Evolutionary conservation across 2,797 vertebrate species (phyloP).

Genomic region (Trachurus trachurus): DNA sequence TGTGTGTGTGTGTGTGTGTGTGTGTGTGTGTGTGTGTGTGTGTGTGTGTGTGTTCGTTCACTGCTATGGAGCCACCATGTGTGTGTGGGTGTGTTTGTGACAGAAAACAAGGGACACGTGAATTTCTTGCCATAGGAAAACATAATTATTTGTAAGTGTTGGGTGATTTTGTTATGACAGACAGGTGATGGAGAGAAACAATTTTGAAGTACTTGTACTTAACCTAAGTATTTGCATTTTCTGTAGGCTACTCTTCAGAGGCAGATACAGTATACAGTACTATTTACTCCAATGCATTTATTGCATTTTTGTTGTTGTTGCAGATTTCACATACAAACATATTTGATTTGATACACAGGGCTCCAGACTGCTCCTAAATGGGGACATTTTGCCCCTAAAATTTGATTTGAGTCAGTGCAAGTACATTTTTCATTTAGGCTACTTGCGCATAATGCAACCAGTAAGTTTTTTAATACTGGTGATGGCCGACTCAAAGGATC

Average conservation of each 20-base stretch:
- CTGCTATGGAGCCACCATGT: constrained; percentile 20
- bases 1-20: constrained; percentile 54
- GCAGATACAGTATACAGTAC: not conserved
- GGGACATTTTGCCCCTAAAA: no score
- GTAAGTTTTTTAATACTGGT: no score
- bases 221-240: not conserved
- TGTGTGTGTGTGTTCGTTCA: constrained; percentile 52
- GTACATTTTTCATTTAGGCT: no score
- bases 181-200: not conserved
- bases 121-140: constrained; percentile 26
- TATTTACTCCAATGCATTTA: not conserved
- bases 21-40: constrained; percentile 59
- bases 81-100: constrained; percentile 62
- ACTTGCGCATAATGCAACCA: no score
- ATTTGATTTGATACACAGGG: not conserved
- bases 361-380: no score
- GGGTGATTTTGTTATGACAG: constrained; percentile 24
- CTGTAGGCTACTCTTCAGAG: not conserved
- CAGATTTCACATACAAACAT: not conserved
- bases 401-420: no score
- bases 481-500: no score
- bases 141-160: constrained; percentile 30
- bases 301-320: not conserved
- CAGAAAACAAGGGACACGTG: constrained; percentile 64
- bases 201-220: not conserved